Conservation (phyloP, 92 coral and sea anemone species). For the Actinostola sp. region DNA sequence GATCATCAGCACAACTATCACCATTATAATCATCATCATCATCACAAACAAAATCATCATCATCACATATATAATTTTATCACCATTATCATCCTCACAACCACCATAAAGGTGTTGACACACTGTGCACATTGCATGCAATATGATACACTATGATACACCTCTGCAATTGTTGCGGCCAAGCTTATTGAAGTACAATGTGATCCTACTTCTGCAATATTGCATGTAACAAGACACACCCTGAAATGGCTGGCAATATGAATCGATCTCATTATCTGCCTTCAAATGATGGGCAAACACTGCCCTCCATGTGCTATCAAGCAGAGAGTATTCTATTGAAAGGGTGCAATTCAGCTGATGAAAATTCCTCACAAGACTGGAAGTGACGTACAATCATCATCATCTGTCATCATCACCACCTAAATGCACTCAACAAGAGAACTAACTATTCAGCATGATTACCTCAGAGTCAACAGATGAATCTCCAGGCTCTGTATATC, state of each 20-base stretch:
- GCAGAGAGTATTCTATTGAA: no score
- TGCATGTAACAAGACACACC: no score
- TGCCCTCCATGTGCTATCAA: no score
- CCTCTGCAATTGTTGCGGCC: background rate
- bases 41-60: background rate
- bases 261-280: no score
- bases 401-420: background rate
- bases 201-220: no score
- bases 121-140: background rate
- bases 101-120: background rate
- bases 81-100: background rate
- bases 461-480: background rate
- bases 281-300: no score
- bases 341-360: no score
- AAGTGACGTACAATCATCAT: no score
- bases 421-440: no score
- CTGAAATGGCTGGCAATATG: no score
- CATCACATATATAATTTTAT: background rate
- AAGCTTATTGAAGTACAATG: no score
- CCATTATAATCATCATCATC: background rate
- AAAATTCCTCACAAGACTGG: no score
- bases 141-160: background rate
- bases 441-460: background rate
- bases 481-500: constrained; percentile 11
- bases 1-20: background rate